These are phyloP conservation scores for Tryphoninae sp. DNA, from an alignment of 2,888 invertebrate genomes.

Conservation along the genomic window DNA sequence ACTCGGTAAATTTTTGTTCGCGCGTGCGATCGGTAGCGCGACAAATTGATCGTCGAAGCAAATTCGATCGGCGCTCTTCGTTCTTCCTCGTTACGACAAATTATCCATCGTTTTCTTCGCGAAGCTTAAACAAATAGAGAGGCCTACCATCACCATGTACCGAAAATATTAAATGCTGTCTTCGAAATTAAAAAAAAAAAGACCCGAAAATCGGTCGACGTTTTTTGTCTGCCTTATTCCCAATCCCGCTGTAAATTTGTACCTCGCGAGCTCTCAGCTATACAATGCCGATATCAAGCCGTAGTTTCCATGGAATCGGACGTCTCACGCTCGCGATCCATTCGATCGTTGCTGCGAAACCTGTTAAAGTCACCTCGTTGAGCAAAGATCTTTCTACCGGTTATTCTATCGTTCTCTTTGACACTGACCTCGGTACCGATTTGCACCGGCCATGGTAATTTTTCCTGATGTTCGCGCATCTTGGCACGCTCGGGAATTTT, in stretches of 20 bases:
- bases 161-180: background rate
- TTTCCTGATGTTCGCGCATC: constrained; percentile 60
- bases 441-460: constrained; percentile 77
- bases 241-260: constrained; percentile 9
- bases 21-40: constrained; percentile 40
- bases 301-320: constrained; percentile 34
- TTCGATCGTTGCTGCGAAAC: constrained; percentile 63
- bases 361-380: constrained; percentile 74
- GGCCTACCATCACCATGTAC: background rate
- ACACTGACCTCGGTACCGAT: constrained; percentile 77
- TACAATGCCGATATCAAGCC: constrained; percentile 9
- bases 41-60: constrained; percentile 36
- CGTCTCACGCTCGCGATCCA: constrained; percentile 35
- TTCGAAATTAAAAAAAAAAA: background rate
- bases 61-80: constrained; percentile 31
- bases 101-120: background rate
- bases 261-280: background rate
- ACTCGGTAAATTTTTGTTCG: constrained; percentile 60
- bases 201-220: background rate
- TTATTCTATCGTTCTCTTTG: constrained; percentile 76
- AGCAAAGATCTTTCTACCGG: constrained; percentile 77
- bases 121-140: background rate
- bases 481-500: constrained; percentile 57
- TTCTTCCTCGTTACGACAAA: background rate
- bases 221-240: constrained; percentile 33